These are phyloP conservation scores for Gulo gulo DNA, from an alignment of 2,113 vertebrate genomes.

Conservation along the genomic window DNA sequence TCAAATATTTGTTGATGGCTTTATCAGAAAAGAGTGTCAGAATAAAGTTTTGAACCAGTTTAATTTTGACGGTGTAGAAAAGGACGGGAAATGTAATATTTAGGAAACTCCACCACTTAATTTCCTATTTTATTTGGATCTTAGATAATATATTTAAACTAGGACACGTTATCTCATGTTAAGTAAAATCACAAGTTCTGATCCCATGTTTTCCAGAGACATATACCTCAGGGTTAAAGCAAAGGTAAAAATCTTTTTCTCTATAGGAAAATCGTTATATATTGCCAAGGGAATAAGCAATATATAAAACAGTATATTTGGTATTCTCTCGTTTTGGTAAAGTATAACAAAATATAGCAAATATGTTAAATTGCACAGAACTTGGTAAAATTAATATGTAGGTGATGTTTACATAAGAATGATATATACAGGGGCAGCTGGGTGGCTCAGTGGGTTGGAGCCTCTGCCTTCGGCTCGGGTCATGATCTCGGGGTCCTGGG, in stretches of 20 bases:
- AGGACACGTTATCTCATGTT: background rate
- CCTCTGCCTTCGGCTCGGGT: no score
- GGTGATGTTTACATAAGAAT: background rate
- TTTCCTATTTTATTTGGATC: background rate
- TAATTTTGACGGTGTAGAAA: background rate
- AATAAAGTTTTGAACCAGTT: background rate
- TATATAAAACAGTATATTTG: background rate
- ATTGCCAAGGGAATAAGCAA: background rate
- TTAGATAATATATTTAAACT: background rate
- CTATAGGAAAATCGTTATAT: background rate
- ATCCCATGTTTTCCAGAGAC: background rate
- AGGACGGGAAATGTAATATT: background rate
- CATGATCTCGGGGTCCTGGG: no score
- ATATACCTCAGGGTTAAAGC: background rate
- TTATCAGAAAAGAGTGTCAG: background rate
- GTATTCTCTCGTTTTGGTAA: background rate
- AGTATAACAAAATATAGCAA: background rate
- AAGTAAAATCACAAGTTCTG: background rate
- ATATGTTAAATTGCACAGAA: background rate
- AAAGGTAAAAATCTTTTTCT: background rate
- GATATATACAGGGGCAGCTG: background rate
- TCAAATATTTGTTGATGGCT: background rate
- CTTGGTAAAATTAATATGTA: background rate
- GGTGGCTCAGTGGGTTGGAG: no score
- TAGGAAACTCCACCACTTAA: background rate